These are phyloP conservation scores for Philypnodon macrostomus DNA, from an alignment of 2,797 vertebrate genomes.

Conservation along the genomic window DNA sequence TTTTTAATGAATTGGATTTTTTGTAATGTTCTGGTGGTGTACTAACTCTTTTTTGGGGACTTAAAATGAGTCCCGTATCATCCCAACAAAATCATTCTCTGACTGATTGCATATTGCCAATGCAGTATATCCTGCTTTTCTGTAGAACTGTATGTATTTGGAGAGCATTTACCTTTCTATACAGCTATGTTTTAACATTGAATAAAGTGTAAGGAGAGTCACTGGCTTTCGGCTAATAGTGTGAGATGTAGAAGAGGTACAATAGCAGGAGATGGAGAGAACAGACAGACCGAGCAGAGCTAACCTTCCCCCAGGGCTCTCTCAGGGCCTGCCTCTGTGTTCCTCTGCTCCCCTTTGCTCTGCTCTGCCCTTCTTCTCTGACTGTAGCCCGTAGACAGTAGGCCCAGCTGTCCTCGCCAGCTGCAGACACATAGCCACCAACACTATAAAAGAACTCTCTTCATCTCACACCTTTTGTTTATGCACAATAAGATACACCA, in stretches of 20 bases:
- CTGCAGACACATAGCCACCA: constrained; percentile 26
- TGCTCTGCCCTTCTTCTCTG: constrained; percentile 52
- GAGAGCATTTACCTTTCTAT: not conserved
- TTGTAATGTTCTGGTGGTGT: too few relatives aligned
- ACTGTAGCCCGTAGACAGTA: constrained; percentile 65
- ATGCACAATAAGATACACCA: constrained; percentile 27
- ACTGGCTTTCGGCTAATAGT: constrained; percentile 61
- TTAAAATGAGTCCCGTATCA: too few relatives aligned
- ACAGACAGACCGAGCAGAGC: constrained; percentile 39
- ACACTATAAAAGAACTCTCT: constrained; percentile 41
- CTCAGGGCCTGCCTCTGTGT: constrained; percentile 53
- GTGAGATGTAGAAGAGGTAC: constrained; percentile 41
- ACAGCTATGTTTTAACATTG: constrained; percentile 50
- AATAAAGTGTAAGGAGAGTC: constrained; percentile 37
- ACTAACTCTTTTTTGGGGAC: too few relatives aligned
- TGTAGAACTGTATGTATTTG: too few relatives aligned
- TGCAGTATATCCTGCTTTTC: too few relatives aligned
- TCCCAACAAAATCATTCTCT: too few relatives aligned
- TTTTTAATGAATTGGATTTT: not conserved
- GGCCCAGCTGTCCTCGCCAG: constrained; percentile 57
- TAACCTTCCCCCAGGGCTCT: constrained; percentile 77
- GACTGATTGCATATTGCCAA: too few relatives aligned
- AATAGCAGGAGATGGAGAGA: constrained; percentile 13
- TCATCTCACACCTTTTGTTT: constrained; percentile 45
- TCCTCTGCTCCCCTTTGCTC: constrained; percentile 50